Base-by-base conservation (phyloP, 1,140 invertebrate species). In the Zelostemma sp. region DNA sequence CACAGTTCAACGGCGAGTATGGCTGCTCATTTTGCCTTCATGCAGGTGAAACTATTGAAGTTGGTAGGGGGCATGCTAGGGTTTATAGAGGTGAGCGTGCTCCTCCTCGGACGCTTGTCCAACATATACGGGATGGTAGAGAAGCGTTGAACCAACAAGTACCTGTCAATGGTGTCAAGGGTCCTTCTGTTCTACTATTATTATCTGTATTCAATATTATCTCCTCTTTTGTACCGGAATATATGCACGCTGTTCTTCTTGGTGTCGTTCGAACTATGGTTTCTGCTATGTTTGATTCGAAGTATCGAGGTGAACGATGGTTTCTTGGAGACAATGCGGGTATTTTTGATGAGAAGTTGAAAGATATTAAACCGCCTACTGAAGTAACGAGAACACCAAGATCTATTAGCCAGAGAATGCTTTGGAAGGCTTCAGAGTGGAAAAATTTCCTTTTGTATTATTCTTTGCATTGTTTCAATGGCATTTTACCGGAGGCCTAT, bases 21-120 rank as follows among this genome's bases (percentile, higher is more conserved):
- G 67, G 60, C 3, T 69, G 55, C 12, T 45, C 55, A 19, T 69
- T 55, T 33, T 69, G 67, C 12, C 15, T 53, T 0, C 31, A n/a
- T 15, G 17, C 33, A 40, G 19, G 15, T 33, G 21, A 15, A 17
- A 14, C 8, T 28, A 14, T 53, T 1, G 9, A 5, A 35, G 31
- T 53, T 19, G 58, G 49, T 33, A 17, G 18, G 1, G 58, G 49
- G 1, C 14, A 19, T 9, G 11, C 21, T 9, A 15, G 48, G 21
- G 17, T 53, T 4, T 61, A 61, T 14, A 14, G 15, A 6, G 49
- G 18, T 1, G n/a, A 18, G 5, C 8, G 6, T 11, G 16, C 8
- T 0, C n/a, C 21, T 25, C 16, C n/a, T 12, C 1, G 40, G 15
- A 55, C 53, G 2, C 3, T 11, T n/a, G 9, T 11, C 1, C 33